A percentile compares a stretch with the other conserved stretches of the same genome.
These are phyloP conservation scores for Metallyticus violacea DNA, from an alignment of 2,888 invertebrate genomes.

Conservation along the genomic window DNA sequence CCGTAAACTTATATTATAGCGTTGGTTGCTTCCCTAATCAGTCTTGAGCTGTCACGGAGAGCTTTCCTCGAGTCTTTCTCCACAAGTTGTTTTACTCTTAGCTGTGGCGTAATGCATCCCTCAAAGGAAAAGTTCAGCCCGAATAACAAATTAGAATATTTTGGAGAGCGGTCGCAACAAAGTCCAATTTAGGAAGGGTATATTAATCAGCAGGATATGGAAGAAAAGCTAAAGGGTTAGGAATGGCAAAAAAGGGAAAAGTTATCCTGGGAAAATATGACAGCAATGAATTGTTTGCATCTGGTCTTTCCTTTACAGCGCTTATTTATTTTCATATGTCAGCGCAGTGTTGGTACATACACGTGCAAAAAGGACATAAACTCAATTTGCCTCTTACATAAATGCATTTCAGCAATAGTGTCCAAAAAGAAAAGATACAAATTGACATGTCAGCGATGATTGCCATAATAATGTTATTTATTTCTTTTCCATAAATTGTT, in stretches of 20 bases:
- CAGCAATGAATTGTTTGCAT: background rate
- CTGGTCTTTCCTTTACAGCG: background rate
- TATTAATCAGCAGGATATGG: background rate
- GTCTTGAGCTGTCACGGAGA: background rate
- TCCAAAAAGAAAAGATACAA: too few relatives aligned
- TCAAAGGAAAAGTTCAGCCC: background rate
- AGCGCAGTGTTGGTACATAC: background rate
- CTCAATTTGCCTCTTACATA: too few relatives aligned
- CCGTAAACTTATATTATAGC: background rate
- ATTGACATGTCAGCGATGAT: too few relatives aligned
- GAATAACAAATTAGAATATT: background rate
- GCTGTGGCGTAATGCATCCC: background rate
- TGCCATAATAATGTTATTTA: too few relatives aligned
- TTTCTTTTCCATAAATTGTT: too few relatives aligned
- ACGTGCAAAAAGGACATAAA: background rate
- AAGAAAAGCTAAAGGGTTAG: background rate
- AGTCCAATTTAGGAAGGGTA: background rate
- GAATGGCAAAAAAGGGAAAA: too few relatives aligned
- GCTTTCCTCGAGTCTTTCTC: too few relatives aligned
- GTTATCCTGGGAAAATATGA: background rate
- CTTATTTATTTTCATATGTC: background rate
- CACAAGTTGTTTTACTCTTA: too few relatives aligned
- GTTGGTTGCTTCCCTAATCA: background rate
- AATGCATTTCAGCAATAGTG: too few relatives aligned
- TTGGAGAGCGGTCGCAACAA: too few relatives aligned